phyloP scores from a whole-genome alignment of 2,113 vertebrate species.

The Barbus barbus region DNA sequence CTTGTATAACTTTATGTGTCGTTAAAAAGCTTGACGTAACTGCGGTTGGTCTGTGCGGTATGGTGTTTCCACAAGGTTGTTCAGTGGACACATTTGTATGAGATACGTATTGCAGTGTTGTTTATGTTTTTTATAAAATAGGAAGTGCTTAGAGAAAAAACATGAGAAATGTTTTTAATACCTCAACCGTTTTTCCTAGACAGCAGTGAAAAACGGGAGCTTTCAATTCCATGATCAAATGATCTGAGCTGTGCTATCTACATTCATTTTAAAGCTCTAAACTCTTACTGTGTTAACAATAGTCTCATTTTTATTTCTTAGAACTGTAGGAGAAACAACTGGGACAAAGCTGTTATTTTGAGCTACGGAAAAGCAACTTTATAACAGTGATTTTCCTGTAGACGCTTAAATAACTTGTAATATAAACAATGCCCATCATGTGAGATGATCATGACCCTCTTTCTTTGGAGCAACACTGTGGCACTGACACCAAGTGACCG shows the following conservation, averaged over 20 bases:
- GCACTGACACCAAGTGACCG: background rate
- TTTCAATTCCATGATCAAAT: background rate
- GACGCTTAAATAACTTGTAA: background rate
- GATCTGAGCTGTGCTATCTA: background rate
- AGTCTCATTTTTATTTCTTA: background rate
- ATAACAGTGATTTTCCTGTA: background rate
- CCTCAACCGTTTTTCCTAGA: background rate
- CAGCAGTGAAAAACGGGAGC: background rate
- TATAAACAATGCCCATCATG: background rate
- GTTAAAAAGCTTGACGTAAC: slow-evolving; percentile 4
- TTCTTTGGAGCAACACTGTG: background rate
- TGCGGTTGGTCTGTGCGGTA: background rate
- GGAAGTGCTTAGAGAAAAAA: background rate
- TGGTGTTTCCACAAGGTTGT: background rate
- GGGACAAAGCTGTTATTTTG: background rate
- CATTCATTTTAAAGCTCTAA: background rate
- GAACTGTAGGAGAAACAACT: background rate
- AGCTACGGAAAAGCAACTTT: background rate
- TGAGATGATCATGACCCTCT: background rate
- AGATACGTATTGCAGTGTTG: background rate
- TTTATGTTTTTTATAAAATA: background rate
- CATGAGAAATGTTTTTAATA: background rate
- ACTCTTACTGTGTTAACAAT: background rate
- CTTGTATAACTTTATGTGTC: slow-evolving; percentile 24
- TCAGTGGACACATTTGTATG: background rate